phyloP scores from a whole-genome alignment of 2,797 vertebrate genomes.

The Agapornis canus region DNA sequence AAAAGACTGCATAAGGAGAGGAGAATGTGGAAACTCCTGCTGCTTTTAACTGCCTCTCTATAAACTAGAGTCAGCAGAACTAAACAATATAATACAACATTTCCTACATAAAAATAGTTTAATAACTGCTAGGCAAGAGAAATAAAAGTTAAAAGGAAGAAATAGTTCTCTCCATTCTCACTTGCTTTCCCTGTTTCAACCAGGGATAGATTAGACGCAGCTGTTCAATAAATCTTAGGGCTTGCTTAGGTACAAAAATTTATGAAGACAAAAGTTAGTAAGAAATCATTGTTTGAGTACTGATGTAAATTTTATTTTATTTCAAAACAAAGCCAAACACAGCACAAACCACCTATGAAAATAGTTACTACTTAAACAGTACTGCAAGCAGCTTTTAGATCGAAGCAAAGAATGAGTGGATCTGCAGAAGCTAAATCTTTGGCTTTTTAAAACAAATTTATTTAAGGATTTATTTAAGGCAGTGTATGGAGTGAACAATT shows the following conservation, averaged over 20 bases:
- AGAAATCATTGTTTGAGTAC: background rate
- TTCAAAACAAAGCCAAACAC: background rate
- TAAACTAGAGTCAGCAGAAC: slow-evolving; percentile 17
- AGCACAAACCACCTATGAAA: background rate
- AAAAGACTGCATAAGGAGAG: background rate
- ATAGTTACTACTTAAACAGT: background rate
- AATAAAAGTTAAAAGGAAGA: background rate
- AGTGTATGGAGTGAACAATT: background rate
- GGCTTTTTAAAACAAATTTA: background rate
- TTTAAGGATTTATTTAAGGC: background rate
- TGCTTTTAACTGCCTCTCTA: slow-evolving; percentile 23
- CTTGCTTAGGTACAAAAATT: background rate
- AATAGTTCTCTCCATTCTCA: background rate
- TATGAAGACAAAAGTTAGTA: background rate
- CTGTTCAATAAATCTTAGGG: background rate
- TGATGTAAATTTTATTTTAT: background rate
- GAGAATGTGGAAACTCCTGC: background rate
- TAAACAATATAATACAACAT: background rate
- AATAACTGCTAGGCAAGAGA: slow-evolving; percentile 14
- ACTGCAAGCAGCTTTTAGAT: background rate
- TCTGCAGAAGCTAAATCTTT: background rate
- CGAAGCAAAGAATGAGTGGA: background rate
- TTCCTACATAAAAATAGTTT: background rate
- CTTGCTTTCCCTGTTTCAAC: background rate
- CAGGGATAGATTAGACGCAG: background rate